Evolutionary conservation across 2,888 invertebrate species (phyloP).

Genomic region (Nasonia oneida): DNA sequence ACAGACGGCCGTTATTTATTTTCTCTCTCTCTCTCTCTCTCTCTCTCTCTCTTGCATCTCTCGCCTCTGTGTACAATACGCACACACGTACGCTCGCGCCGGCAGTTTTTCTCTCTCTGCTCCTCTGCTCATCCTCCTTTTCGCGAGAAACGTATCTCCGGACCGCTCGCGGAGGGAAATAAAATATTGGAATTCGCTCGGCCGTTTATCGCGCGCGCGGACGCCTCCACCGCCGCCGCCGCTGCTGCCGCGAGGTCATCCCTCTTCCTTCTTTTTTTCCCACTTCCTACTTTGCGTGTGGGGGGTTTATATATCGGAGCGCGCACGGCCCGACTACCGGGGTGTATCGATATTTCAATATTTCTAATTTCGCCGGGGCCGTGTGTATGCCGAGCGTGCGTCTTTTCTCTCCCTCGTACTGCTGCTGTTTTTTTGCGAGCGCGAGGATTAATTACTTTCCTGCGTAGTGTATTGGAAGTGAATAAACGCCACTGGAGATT

Average conservation of each 20-base stretch:
- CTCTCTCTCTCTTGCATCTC: slow-evolving; percentile 29
- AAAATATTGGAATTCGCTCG: slow-evolving; percentile 63
- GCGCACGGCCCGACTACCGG: neutral
- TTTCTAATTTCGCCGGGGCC: slow-evolving; percentile 50
- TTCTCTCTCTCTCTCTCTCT: slow-evolving; percentile 14
- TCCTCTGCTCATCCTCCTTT: neutral
- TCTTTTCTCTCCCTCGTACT: neutral
- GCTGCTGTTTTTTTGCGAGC: neutral
- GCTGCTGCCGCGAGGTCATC: neutral
- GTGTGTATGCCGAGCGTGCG: neutral
- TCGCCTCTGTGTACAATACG: neutral
- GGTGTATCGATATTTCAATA: slow-evolving; percentile 59
- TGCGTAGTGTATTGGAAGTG: slow-evolving; percentile 14
- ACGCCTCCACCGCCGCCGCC: neutral
- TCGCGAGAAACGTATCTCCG: slow-evolving; percentile 49
- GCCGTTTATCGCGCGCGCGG: slow-evolving; percentile 60
- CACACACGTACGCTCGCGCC: slow-evolving; percentile 2
- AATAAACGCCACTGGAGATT: slow-evolving; percentile 22
- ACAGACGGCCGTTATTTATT: slow-evolving; percentile 58
- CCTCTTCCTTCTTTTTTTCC: neutral
- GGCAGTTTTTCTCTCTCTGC: slow-evolving; percentile 49
- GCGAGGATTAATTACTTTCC: slow-evolving; percentile 51
- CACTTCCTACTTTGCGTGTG: neutral
- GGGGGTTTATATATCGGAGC: neutral
- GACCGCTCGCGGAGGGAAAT: slow-evolving; percentile 44